These are phyloP conservation scores for Globodera ellingtonae DNA, from an alignment of 1,140 invertebrate species.

Conservation along the genomic window DNA sequence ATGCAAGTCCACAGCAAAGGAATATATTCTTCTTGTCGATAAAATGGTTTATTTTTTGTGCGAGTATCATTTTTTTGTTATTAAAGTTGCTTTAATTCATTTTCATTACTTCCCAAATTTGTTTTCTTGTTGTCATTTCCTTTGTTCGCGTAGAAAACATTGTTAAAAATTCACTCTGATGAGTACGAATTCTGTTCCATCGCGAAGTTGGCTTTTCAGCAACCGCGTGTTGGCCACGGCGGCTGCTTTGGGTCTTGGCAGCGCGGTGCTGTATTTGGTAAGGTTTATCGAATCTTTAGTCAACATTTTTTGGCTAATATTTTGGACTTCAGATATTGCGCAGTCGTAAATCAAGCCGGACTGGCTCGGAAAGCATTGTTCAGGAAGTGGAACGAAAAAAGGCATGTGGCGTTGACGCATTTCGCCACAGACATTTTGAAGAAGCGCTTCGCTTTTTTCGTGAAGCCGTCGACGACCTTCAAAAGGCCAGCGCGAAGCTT, in stretches of 20 bases:
- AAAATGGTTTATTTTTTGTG: background rate
- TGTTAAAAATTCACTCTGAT: background rate
- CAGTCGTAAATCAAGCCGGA: background rate
- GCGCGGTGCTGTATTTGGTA: background rate
- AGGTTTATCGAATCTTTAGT: background rate
- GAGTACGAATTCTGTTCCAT: background rate
- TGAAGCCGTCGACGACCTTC: conserved; percentile 15
- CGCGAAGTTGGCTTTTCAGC: background rate
- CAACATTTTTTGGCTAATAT: background rate
- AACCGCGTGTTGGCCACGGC: background rate
- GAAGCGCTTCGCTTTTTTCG: conserved; percentile 20
- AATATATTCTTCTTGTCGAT: no score
- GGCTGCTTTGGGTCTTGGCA: background rate
- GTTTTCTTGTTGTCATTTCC: no score
- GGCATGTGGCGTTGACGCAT: conserved; percentile 22
- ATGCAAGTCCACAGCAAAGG: no score
- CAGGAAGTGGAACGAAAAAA: conserved; percentile 11
- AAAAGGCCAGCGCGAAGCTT: background rate
- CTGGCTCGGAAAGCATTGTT: background rate
- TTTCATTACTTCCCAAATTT: no score
- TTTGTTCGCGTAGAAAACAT: background rate
- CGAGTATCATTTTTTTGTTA: background rate
- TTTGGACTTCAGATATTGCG: background rate
- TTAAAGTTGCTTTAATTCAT: background rate
- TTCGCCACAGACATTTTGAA: conserved; percentile 5